A percentile compares a stretch with the other conserved stretches of the same genome.
phyloP scores from a whole-genome alignment of 2,888 invertebrate genomes.

The Oxycera nigricornis region DNA sequence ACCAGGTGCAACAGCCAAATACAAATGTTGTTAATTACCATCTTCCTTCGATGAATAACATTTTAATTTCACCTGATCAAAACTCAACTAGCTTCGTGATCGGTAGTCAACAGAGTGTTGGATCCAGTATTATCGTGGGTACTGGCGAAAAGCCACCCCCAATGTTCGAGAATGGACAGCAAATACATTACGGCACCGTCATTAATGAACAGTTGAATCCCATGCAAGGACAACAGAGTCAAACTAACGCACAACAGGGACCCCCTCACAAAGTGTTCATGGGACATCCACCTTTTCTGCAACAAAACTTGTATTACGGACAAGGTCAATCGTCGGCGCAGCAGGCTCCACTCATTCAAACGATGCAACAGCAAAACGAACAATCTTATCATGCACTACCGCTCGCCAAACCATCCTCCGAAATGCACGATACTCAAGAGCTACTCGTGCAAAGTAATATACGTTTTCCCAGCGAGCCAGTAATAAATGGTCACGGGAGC shows the following conservation, averaged over 20 bases:
- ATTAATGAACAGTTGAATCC: constrained; percentile 57
- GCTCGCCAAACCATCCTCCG: neutral
- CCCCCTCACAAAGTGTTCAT: constrained; percentile 48
- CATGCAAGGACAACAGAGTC: constrained; percentile 44
- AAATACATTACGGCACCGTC: constrained; percentile 59
- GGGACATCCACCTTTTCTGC: constrained; percentile 20
- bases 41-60: constrained; percentile 67
- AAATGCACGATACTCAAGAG: constrained; percentile 56
- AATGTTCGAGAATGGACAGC: constrained; percentile 56
- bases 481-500: constrained; percentile 59
- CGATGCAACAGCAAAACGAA: constrained; percentile 19
- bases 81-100: constrained; percentile 71
- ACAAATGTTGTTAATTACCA: constrained; percentile 57
- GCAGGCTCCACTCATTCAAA: constrained; percentile 40
- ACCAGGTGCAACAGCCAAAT: constrained; percentile 60
- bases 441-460: constrained; percentile 59
- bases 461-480: constrained; percentile 55
- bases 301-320: neutral
- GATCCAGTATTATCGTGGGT: constrained; percentile 61
- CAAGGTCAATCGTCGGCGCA: constrained; percentile 48
- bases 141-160: constrained; percentile 63
- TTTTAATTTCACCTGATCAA: constrained; percentile 70
- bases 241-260: constrained; percentile 50
- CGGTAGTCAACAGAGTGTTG: constrained; percentile 69
- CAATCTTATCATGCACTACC: constrained; percentile 7